phyloP scores from a whole-genome alignment of 2,113 vertebrate species.

The Mobula birostris region DNA sequence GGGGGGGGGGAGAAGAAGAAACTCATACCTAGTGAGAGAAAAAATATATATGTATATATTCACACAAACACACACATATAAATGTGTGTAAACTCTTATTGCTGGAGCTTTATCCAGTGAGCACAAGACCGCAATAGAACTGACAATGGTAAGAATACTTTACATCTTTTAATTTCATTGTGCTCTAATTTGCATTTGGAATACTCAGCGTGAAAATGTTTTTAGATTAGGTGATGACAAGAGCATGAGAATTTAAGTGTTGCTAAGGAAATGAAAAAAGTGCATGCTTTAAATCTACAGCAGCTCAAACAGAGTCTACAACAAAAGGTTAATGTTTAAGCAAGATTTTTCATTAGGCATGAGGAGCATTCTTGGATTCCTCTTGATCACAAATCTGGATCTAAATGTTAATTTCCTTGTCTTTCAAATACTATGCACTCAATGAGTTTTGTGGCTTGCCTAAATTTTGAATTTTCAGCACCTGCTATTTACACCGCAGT shows the following conservation, averaged over 20 bases:
- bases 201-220: neutral
- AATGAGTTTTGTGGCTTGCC: neutral
- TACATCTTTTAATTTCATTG: neutral
- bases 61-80: no score
- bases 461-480: neutral
- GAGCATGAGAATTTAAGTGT: neutral
- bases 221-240: neutral
- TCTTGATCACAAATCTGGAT: neutral
- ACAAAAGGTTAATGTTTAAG: neutral
- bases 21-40: no score
- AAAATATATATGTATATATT: no score
- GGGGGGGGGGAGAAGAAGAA: no score
- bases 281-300: neutral
- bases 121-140: neutral
- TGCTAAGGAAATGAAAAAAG: neutral
- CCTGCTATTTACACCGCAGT: neutral
- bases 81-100: neutral
- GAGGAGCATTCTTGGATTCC: neutral
- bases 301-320: neutral
- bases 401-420: neutral
- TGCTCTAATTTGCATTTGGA: neutral
- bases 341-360: neutral
- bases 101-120: neutral
- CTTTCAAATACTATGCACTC: neutral
- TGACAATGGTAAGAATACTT: neutral